These are phyloP conservation scores for Poecile montanus DNA, from an alignment of 2,797 vertebrate genomes.

Conservation along the genomic window DNA sequence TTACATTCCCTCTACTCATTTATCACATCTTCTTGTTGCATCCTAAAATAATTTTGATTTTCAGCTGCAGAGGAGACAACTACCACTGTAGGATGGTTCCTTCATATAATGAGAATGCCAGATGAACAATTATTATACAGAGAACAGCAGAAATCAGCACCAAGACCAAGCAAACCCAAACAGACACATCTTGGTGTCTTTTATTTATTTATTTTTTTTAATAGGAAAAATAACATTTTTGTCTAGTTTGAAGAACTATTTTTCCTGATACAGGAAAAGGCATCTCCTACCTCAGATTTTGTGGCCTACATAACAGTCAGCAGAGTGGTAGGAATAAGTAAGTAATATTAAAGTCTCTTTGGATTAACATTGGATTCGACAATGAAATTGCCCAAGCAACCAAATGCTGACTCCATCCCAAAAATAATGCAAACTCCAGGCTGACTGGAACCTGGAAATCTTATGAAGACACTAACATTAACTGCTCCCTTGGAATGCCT, in stretches of 20 bases:
- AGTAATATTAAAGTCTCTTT: background rate
- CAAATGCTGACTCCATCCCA: background rate
- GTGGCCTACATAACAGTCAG: background rate
- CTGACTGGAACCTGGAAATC: constrained; percentile 31
- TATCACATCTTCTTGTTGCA: background rate
- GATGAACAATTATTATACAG: background rate
- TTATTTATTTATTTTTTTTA: background rate
- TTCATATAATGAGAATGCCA: background rate
- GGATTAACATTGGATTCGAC: background rate
- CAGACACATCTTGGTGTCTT: background rate
- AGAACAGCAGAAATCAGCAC: background rate
- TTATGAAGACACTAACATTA: background rate
- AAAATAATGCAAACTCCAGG: constrained; percentile 2
- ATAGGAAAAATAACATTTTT: background rate
- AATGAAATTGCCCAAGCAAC: background rate
- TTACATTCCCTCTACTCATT: background rate
- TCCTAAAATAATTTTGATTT: constrained; percentile 32
- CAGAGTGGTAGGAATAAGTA: background rate
- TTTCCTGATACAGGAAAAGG: background rate
- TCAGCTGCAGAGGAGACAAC: background rate
- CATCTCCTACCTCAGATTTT: background rate
- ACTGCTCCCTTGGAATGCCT: background rate
- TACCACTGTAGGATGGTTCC: background rate
- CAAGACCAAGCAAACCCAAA: background rate
- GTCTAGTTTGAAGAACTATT: background rate